Percentiles rank a stretch among this genome's conserved stretches.
phyloP scores from a whole-genome alignment of 2,888 invertebrate species.

The Drosophila austrosaltans region DNA sequence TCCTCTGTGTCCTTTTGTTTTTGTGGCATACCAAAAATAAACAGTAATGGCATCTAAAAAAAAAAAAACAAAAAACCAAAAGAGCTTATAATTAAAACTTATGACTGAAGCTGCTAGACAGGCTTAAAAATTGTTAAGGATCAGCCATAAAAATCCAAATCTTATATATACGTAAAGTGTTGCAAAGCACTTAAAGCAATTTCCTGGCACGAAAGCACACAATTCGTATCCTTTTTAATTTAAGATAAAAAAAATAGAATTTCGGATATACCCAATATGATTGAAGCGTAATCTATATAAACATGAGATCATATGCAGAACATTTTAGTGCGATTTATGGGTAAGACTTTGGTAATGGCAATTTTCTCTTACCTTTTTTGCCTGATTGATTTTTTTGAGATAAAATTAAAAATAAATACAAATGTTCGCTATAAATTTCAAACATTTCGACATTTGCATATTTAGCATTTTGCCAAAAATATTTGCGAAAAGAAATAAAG shows the following conservation, averaged over 20 bases:
- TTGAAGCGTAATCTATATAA: not conserved
- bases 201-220: too few species aligned
- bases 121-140: conserved; percentile 30
- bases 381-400: conserved; percentile 66
- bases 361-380: conserved; percentile 45
- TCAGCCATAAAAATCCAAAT: conserved; percentile 18
- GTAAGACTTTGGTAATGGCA: not conserved
- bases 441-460: conserved; percentile 62
- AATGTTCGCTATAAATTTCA: conserved; percentile 66
- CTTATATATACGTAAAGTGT: too few species aligned
- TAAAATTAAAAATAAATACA: conserved; percentile 70
- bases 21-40: conserved; percentile 14
- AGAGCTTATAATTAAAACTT: conserved; percentile 71
- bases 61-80: not conserved
- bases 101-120: conserved; percentile 38
- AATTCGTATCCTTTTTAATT: too few species aligned
- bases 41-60: not conserved
- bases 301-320: not conserved
- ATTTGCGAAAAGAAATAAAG: conserved; percentile 28
- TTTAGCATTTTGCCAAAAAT: conserved; percentile 49
- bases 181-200: too few species aligned
- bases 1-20: conserved; percentile 24
- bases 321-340: not conserved
- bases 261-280: too few species aligned
- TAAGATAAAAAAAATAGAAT: too few species aligned